These are phyloP conservation scores for Anastrepha ludens DNA, from an alignment of 1,140 invertebrate genomes.

Conservation along the genomic window DNA sequence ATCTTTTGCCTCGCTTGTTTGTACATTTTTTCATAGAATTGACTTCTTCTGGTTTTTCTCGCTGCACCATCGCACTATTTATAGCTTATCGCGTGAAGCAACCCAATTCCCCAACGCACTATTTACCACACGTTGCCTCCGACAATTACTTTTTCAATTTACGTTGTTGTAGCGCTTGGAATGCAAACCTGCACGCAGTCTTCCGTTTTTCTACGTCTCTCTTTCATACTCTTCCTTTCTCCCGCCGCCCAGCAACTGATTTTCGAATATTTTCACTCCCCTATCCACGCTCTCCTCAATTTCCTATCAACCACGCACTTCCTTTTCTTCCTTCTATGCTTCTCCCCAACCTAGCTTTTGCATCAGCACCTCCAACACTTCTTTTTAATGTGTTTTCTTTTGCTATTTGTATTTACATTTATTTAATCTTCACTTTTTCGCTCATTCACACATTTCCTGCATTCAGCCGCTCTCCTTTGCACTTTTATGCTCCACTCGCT, in stretches of 20 bases:
- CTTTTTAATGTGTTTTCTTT: not conserved
- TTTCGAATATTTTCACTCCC: not conserved
- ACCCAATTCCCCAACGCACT: conserved; percentile 29
- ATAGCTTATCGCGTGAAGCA: not conserved
- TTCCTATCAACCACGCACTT: too few species aligned
- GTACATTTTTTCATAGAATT: not conserved
- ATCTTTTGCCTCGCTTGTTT: too few species aligned
- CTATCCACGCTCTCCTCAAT: too few species aligned
- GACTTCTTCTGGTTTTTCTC: not conserved
- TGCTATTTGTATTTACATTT: not conserved
- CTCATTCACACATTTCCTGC: not conserved
- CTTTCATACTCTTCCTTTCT: not conserved
- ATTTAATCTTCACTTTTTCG: not conserved
- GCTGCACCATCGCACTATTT: not conserved
- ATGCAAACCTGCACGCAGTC: not conserved
- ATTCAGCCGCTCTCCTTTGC: not conserved
- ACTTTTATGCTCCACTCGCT: not conserved
- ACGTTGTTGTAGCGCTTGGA: not conserved
- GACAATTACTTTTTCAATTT: conserved; percentile 41
- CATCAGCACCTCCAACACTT: too few species aligned
- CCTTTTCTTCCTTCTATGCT: too few species aligned
- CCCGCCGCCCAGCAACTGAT: not conserved
- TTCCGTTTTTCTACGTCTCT: not conserved
- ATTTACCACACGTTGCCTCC: conserved; percentile 9
- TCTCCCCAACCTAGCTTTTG: too few species aligned